These are phyloP conservation scores for Drosophila quinaria DNA, from an alignment of 2,888 invertebrate species.

Conservation along the genomic window DNA sequence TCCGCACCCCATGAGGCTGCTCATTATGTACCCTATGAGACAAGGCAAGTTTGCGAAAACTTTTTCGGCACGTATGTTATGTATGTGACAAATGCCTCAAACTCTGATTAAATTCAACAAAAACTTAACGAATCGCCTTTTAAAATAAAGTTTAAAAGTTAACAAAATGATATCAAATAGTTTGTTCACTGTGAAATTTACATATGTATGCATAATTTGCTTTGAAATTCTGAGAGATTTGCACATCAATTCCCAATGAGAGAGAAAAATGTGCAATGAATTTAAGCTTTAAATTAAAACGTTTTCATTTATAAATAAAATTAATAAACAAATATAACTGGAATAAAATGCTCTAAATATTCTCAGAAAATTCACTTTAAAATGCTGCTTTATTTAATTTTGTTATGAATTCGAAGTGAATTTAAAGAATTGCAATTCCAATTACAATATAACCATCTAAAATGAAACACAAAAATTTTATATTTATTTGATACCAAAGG, in stretches of 20 bases:
- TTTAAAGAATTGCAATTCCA: too few species aligned
- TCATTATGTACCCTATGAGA: slow-evolving; percentile 15
- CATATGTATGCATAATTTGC: background rate
- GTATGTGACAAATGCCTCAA: slow-evolving; percentile 15
- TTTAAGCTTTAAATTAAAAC: background rate
- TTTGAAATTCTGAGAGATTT: background rate
- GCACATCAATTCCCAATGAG: background rate
- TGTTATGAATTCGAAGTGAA: too few species aligned
- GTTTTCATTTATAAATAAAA: background rate
- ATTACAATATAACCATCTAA: too few species aligned
- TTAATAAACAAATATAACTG: too few species aligned
- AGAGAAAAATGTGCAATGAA: background rate
- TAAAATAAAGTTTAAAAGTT: slow-evolving; percentile 15
- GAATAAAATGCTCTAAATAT: too few species aligned
- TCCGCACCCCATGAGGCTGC: background rate
- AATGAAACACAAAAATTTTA: too few species aligned
- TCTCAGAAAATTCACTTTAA: too few species aligned
- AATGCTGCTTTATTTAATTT: too few species aligned
- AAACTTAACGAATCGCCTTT: slow-evolving; percentile 11
- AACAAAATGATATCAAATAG: background rate
- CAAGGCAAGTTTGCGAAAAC: slow-evolving; percentile 15
- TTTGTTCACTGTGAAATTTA: background rate
- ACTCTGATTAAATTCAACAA: slow-evolving; percentile 16
- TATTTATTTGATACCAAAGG: background rate
- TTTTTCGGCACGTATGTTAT: slow-evolving; percentile 9